Evolutionary conservation across 2,888 invertebrate species (phyloP).

Genomic region (Ligdia adustata): DNA sequence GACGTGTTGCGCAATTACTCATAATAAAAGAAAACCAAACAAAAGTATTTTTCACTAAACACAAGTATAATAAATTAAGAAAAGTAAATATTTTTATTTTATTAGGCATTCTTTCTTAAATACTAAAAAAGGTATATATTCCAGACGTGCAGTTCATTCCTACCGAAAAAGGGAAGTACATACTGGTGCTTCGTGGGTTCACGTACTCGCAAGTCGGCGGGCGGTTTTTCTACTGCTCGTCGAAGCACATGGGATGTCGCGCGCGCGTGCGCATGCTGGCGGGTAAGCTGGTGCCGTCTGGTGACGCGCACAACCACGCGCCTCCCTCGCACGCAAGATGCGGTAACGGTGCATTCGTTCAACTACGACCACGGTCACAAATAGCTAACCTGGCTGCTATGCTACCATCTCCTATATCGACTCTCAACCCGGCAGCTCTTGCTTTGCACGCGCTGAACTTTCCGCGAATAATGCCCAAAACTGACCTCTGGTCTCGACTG

Average conservation of each 20-base stretch:
- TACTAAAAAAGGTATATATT: slow-evolving; percentile 48
- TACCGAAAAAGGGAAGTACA: slow-evolving; percentile 79
- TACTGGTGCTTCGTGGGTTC: slow-evolving; percentile 73
- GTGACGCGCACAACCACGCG: slow-evolving; percentile 73
- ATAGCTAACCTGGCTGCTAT: slow-evolving; percentile 45
- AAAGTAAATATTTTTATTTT: too few relatives aligned
- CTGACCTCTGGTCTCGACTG: slow-evolving; percentile 68
- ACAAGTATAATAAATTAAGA: too few relatives aligned
- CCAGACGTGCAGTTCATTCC: slow-evolving; percentile 79
- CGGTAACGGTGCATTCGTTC: slow-evolving; percentile 77
- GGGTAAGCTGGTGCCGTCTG: slow-evolving; percentile 70
- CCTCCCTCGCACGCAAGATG: slow-evolving; percentile 78
- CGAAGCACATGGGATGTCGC: slow-evolving; percentile 77
- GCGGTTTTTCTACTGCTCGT: slow-evolving; percentile 79
- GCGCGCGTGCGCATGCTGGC: slow-evolving; percentile 69
- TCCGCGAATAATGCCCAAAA: slow-evolving; percentile 71
- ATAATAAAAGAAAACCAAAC: too few relatives aligned
- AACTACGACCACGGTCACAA: slow-evolving; percentile 63
- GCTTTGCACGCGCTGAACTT: slow-evolving; percentile 71
- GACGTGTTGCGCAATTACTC: too few relatives aligned
- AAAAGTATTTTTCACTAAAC: too few relatives aligned
- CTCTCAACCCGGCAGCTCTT: slow-evolving; percentile 60
- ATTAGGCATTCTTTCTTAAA: neutral
- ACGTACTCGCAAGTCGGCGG: slow-evolving; percentile 80
- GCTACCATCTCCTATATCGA: slow-evolving; percentile 57